Evolutionary conservation across 1,140 invertebrate genomes (phyloP).

Genomic region (Chrysopa pallens): DNA sequence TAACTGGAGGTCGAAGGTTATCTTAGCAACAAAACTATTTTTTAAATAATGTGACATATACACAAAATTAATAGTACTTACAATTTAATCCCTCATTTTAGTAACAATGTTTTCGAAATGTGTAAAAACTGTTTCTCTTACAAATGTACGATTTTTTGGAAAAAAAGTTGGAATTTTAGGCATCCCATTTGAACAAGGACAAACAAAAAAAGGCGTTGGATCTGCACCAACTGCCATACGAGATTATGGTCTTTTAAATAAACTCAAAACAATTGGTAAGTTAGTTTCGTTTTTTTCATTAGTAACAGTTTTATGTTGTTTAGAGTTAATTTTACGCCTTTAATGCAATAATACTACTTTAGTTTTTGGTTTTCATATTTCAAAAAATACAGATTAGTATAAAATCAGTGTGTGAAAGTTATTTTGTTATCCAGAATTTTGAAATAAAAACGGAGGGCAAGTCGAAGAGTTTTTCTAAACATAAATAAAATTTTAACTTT

Average conservation of each 20-base stretch:
- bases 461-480: too few relatives aligned
- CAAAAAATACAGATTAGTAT: too few relatives aligned
- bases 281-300: conserved; percentile 1
- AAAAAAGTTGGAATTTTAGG: conserved; percentile 43
- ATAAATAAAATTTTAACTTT: too few relatives aligned
- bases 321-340: too few relatives aligned
- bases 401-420: too few relatives aligned
- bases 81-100: neutral
- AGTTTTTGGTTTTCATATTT: too few relatives aligned
- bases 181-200: conserved; percentile 58
- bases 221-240: conserved; percentile 34
- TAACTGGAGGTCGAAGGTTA: too few relatives aligned
- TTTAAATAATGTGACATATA: neutral
- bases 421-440: too few relatives aligned
- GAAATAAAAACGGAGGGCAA: too few relatives aligned
- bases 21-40: too few relatives aligned
- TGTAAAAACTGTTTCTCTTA: conserved; percentile 6
- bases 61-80: neutral
- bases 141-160: conserved; percentile 13
- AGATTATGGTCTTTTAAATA: conserved; percentile 25
- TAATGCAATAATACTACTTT: too few relatives aligned
- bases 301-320: too few relatives aligned
- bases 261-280: conserved; percentile 27
- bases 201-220: conserved; percentile 39
- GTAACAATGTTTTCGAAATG: conserved; percentile 13